These are phyloP conservation scores for Lordiphosa andalusiaca DNA, from an alignment of 2,888 invertebrate species.

Conservation along the genomic window DNA sequence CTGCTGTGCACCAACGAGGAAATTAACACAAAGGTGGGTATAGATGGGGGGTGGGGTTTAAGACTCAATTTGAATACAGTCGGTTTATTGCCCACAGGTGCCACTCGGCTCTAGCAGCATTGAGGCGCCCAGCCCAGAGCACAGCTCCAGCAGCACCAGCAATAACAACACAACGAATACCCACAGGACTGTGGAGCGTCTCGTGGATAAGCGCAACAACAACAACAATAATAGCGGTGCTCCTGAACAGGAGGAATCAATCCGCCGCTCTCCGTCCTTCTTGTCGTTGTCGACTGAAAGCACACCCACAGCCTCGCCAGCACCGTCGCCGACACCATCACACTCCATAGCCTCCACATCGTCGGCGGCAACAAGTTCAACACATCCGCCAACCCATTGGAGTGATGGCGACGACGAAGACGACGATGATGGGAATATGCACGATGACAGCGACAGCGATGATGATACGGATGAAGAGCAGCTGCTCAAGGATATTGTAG, in stretches of 20 bases:
- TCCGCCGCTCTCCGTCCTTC: constrained; percentile 64
- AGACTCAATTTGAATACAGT: not conserved
- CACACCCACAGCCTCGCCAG: constrained; percentile 73
- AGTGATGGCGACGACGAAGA: constrained; percentile 60
- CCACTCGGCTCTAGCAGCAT: constrained; percentile 72
- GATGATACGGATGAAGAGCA: constrained; percentile 45
- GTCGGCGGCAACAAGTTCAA: constrained; percentile 70
- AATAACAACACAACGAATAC: constrained; percentile 31
- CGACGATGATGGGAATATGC: constrained; percentile 45
- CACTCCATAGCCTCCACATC: constrained; percentile 76
- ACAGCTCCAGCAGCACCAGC: constrained; percentile 25
- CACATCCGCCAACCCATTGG: constrained; percentile 76
- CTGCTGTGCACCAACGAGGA: constrained; percentile 95
- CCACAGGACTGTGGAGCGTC: constrained; percentile 55
- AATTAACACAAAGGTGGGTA: constrained; percentile 80
- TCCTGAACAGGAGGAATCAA: constrained; percentile 19
- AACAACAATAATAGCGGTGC: constrained; percentile 39
- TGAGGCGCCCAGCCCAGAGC: constrained; percentile 69
- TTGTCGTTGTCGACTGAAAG: constrained; percentile 68
- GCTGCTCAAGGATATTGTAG: constrained; percentile 68
- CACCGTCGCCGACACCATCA: constrained; percentile 75
- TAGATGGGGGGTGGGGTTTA: not conserved
- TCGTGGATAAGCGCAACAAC: constrained; percentile 65
- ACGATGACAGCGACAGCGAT: constrained; percentile 47
- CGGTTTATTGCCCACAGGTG: constrained; percentile 33